Percentiles rank a stretch among this genome's conserved stretches.
Evolutionary conservation across 1,140 invertebrate species (phyloP).

Genomic region (Drosophila grimshawi): DNA sequence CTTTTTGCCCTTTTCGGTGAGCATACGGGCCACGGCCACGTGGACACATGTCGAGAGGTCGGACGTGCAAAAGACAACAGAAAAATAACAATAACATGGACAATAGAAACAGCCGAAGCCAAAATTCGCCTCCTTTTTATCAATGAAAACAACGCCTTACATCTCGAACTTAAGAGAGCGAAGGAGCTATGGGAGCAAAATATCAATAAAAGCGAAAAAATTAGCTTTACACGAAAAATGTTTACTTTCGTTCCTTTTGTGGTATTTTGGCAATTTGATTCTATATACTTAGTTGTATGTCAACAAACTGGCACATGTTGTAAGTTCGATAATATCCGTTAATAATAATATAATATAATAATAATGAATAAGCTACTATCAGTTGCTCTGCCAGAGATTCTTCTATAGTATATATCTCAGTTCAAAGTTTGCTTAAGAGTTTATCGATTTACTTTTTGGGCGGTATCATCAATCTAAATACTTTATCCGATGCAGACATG

Average conservation of each 20-base stretch:
- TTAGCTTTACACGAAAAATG: constrained; percentile 12
- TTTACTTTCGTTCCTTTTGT: constrained; percentile 1
- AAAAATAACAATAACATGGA: constrained; percentile 26
- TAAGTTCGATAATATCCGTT: too few relatives aligned
- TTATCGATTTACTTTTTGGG: too few relatives aligned
- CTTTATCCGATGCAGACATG: too few relatives aligned
- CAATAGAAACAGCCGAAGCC: constrained; percentile 9
- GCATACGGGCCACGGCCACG: constrained; percentile 12
- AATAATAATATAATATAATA: too few relatives aligned
- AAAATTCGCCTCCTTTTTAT: constrained; percentile 27
- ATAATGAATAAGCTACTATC: too few relatives aligned
- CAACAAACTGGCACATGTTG: too few relatives aligned
- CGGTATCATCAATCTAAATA: too few relatives aligned
- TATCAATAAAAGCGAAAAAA: constrained; percentile 25
- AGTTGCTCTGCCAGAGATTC: too few relatives aligned
- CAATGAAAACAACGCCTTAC: constrained; percentile 19
- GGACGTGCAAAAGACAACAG: constrained; percentile 58
- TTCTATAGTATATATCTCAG: too few relatives aligned
- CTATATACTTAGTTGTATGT: not conserved
- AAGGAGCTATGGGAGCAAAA: not conserved
- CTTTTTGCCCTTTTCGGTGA: constrained; percentile 34
- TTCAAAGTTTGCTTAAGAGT: too few relatives aligned
- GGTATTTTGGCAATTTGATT: constrained; percentile 26
- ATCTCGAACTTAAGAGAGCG: too few relatives aligned
- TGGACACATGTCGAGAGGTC: constrained; percentile 18